Conservation (phyloP, 1,140 invertebrate genomes). For the Drosophila ohnishii region DNA sequence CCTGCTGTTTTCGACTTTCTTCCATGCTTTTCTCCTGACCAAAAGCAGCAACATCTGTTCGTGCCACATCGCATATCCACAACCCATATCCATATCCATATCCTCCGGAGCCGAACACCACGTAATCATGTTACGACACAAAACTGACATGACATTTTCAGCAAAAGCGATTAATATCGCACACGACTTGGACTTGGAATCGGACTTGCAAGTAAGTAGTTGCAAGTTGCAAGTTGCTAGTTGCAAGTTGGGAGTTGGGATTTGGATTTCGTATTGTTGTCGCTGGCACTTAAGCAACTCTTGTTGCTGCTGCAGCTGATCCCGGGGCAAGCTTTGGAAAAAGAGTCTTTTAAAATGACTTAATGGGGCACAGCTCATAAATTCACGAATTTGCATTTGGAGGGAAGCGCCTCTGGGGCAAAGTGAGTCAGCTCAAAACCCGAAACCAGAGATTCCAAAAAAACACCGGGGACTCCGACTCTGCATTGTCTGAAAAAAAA, state of each 20-base stretch:
- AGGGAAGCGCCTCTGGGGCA: slow-evolving; percentile 65
- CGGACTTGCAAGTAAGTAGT: slow-evolving; percentile 32
- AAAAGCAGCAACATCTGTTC: slow-evolving; percentile 32
- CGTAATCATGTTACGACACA: slow-evolving; percentile 81
- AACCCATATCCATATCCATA: slow-evolving; percentile 14
- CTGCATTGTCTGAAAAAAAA: slow-evolving; percentile 18
- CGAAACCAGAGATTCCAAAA: slow-evolving; percentile 45
- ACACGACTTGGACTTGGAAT: slow-evolving; percentile 61
- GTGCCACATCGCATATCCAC: slow-evolving; percentile 40
- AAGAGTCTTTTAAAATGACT: slow-evolving; percentile 80
- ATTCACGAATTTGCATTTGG: slow-evolving; percentile 80
- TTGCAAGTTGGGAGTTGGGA: slow-evolving; percentile 31
- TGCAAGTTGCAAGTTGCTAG: slow-evolving; percentile 29
- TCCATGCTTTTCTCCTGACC: neutral
- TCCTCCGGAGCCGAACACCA: slow-evolving; percentile 49
- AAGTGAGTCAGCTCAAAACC: slow-evolving; percentile 55
- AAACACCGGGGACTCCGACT: slow-evolving; percentile 10
- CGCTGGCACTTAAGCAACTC: slow-evolving; percentile 13
- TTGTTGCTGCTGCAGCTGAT: slow-evolving; percentile 17
- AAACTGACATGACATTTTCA: slow-evolving; percentile 82
- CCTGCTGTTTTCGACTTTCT: neutral
- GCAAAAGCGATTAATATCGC: slow-evolving; percentile 81
- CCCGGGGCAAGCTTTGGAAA: slow-evolving; percentile 46
- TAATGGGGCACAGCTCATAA: slow-evolving; percentile 81
- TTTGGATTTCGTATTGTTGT: slow-evolving; percentile 66